Base-by-base conservation (phyloP, 1,140 invertebrate species). In the Oppia nitens region DNA sequence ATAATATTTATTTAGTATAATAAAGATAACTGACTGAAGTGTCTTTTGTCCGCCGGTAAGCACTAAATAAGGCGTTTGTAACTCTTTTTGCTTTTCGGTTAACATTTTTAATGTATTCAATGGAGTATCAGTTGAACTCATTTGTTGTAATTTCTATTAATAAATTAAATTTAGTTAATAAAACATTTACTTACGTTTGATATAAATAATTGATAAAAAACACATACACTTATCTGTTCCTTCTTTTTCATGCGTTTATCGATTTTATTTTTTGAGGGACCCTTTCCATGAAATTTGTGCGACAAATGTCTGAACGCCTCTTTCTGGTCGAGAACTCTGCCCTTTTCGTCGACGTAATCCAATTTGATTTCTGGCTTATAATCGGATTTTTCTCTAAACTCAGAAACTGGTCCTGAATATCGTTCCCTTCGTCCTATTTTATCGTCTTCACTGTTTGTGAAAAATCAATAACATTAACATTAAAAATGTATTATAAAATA, bases 281-380 rank as follows among this genome's bases (percentile, higher is more conserved):
- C 93, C 77, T 98, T 98, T 23, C 96, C 96, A 75, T 99, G 96
- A 72, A 99, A 99, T 73, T 96, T 94, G 70, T 98, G 93, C 26
- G 67, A 70, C n/a, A 68, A 53, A 57, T 74, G 75, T 56, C 80
- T 67, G 73, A 98, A 99, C 20, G 96, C 96, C 77, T 98, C 95
- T 72, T 99, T 99, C 26, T 84, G 81, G 65, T 83, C 87, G 55
- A 98, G 76, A 56, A 86, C 78, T 54, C 84, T 78, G 2, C 95
- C 95, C 69, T 87, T 84, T 68, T 97, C 92, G 74, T 98, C 94
- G 59, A 94, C 92, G 68, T 99, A 99, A 68, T 96, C 92, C 62
- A 99, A 74, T 73, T 96, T 95, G 9, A 98, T 84, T 71, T 91
- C 89, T 0, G 95, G 95, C 68, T 87, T 88, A 71, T 96, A 98